Evolutionary conservation across 2,888 invertebrate species (phyloP), one percentile per base, ranked within the genome.

Genomic region (Esperia sulphurella): DNA sequence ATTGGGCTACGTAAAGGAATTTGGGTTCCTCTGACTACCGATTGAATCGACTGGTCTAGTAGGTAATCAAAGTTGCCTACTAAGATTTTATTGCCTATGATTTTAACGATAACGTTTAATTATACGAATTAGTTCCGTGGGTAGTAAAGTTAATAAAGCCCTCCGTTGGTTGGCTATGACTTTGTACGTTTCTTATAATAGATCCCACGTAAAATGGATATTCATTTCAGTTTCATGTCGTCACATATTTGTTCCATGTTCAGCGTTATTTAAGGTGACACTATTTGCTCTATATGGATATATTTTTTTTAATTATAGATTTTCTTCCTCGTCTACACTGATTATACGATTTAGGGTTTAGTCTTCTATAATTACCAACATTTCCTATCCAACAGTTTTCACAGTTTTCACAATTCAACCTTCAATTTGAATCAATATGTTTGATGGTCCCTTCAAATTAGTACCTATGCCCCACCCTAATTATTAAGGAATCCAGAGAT

Each of bases 51-150:
- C n/a, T 55, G 54, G 57, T 56, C 59, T 50, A 59, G 52, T n/a
- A n/a, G n/a, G n/a, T 61, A 66, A 65, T 71, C 66, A 61, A 59
- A 49, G 51, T 54, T 52, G 55, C 46, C 45, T 52, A 54, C 49
- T 45, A 57, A 41, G 48, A 50, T 65, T 63, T 71, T 66, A 72
- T 59, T 53, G 63, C 43, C 68, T 55, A 68, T 71, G 70, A 66
- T 59, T 55, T 63, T 64, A 69, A 69, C 69, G 63, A 67, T 65
- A 63, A 64, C 63, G 60, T 71, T 66, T 71, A 75, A 71, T 71
- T 65, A 68, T 57, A 59, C 49, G 31, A 46, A 50, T 45, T 45
- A 45, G n/a, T 37, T 39, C 35, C 14, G 29, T 42, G n/a, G 14
- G 42, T 37, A 38, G 38, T 46, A 46, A 50, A 33, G 39, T 29